Conservation (phyloP, 2,888 invertebrate species). For the Calameuta pallipes region DNA sequence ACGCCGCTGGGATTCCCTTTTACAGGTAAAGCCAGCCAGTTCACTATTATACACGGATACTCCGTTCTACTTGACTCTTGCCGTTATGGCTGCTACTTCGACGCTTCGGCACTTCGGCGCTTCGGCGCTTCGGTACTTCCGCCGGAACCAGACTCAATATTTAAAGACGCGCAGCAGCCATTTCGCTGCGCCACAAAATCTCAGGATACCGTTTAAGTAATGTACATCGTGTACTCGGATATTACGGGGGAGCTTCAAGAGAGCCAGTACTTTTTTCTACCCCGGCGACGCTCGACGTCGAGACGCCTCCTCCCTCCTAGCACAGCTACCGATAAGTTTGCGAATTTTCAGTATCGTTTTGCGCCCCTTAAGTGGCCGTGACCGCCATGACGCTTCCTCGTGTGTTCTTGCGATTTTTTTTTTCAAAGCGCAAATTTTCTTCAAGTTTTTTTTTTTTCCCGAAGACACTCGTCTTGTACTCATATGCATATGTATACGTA, state of each 20-base stretch:
- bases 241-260: not conserved
- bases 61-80: not conserved
- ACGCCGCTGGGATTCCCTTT: constrained; percentile 83
- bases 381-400: not conserved
- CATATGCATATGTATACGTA: not conserved
- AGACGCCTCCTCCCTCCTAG: not conserved
- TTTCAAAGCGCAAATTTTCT: not conserved
- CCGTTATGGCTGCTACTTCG: not conserved
- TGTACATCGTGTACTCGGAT: not conserved
- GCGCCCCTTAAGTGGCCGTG: not conserved
- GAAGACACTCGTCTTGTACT: not conserved
- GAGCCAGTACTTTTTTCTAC: not conserved
- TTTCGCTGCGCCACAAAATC: not conserved
- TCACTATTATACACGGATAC: not conserved
- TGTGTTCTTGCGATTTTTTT: not conserved
- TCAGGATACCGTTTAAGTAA: not conserved
- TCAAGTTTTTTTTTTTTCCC: not conserved
- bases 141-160: not conserved
- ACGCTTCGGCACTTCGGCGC: not conserved
- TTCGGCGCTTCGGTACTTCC: not conserved
- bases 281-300: not conserved
- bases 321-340: not conserved
- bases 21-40: constrained; percentile 76
- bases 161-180: not conserved
- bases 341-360: not conserved